Evolutionary conservation across 1,140 invertebrate species (phyloP).

Genomic region (Apis florea): DNA sequence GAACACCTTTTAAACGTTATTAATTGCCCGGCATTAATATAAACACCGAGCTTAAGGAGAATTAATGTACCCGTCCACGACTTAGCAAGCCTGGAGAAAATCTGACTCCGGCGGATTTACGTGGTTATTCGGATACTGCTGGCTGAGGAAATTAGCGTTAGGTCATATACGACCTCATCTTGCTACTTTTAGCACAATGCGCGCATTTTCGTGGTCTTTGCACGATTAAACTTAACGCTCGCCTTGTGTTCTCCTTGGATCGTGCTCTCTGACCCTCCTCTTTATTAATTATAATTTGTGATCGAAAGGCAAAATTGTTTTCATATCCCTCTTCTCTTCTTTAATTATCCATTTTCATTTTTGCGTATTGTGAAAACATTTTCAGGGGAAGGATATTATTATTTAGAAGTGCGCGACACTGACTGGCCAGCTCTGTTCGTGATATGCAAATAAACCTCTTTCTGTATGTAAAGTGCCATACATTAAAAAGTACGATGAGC

Average conservation of each 20-base stretch:
- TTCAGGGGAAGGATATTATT: background rate
- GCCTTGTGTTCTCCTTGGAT: no score
- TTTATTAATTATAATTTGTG: background rate
- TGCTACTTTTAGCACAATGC: constrained; percentile 31
- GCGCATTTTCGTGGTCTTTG: constrained; percentile 3
- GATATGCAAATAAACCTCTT: constrained; percentile 29
- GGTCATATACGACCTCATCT: constrained; percentile 51
- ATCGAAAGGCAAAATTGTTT: no score
- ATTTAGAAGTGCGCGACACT: background rate
- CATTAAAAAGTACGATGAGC: constrained; percentile 22
- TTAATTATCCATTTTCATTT: no score
- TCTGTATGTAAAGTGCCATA: constrained; percentile 15
- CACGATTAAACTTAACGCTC: background rate
- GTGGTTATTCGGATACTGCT: constrained; percentile 48
- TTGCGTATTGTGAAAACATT: no score
- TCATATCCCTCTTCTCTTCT: no score
- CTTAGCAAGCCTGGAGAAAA: constrained; percentile 55
- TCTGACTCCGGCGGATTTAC: constrained; percentile 52
- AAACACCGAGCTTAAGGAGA: constrained; percentile 72
- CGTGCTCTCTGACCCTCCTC: background rate
- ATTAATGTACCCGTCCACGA: constrained; percentile 69
- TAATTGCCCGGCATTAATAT: constrained; percentile 75
- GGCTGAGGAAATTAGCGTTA: constrained; percentile 54
- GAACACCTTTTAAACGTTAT: constrained; percentile 73
- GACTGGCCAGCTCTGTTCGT: background rate